Evolutionary conservation across 2,113 vertebrate genomes (phyloP), one percentile per base, ranked within the genome.

Genomic region (Nipponia nippon): DNA sequence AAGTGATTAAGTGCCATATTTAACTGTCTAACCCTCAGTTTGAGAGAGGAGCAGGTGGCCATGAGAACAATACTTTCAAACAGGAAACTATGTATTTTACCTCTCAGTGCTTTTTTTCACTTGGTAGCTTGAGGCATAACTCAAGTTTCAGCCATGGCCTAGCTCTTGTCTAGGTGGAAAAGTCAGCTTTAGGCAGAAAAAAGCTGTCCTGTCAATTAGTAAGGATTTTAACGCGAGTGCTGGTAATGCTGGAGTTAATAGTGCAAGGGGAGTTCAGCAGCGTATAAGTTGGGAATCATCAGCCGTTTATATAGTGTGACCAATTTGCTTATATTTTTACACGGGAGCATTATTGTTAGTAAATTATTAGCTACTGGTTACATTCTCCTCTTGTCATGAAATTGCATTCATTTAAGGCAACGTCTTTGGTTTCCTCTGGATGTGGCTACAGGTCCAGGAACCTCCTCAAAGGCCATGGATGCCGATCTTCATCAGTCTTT

Each of bases 31-130:
- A 23, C 71, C 94, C 63, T 97, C 36, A 20, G 18, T 84, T 56
- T 76, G 62, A 81, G 76, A 92, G 67, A 95, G 87, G 77, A 93
- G 61, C 95, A 96, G 95, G 75, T 97, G 85, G 94, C 78, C 96
- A 93, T 46, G 44, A 79, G 77, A 92, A 32, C 44, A 80, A 79
- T 36, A 71, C 87, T 96, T 94, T 95, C 89, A 85, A 47, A 93
- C 91, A 91, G 97, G 91, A 97, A 94, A 56, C 79, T 7, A 0
- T 77, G 21, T 47, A 36, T 72, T 95, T 80, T 42, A 30, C 69
- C 89, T 91, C 71, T 4, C 29, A 4, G 10, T 34, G 66, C 49
- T 91, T 29, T 1, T 82, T 90, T 89, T 86, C 66, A 9, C 85
- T 76, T 5, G 1, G 30, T 34, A 80, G 38, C 70, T 67, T 63